These are phyloP conservation scores for Hippocampus mohnikei DNA, from an alignment of 2,113 vertebrate genomes.

Conservation along the genomic window DNA sequence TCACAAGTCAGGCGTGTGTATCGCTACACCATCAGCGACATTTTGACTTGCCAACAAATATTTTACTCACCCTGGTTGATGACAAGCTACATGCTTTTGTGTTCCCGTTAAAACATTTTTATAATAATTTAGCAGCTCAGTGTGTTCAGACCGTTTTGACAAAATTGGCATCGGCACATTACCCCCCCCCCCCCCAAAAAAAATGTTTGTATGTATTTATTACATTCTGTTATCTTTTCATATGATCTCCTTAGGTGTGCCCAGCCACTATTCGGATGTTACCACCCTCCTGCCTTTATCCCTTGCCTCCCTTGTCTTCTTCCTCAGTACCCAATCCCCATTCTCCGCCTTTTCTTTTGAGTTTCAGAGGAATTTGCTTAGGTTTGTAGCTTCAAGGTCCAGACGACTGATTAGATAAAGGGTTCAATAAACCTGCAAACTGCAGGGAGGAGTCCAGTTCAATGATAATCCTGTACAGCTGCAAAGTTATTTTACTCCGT, in stretches of 20 bases:
- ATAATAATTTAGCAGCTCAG: too few relatives aligned
- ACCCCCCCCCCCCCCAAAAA: too few relatives aligned
- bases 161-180: too few relatives aligned
- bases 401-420: constrained; percentile 63
- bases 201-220: too few relatives aligned
- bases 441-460: constrained; percentile 35
- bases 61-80: too few relatives aligned
- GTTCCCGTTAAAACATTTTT: too few relatives aligned
- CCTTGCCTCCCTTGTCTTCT: constrained; percentile 2
- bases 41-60: too few relatives aligned
- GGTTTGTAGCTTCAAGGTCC: constrained; percentile 64
- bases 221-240: neutral
- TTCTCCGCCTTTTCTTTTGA: neutral
- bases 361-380: constrained; percentile 42
- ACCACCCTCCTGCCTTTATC: neutral
- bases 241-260: neutral
- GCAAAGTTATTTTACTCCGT: neutral
- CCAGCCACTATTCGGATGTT: neutral
- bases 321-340: constrained; percentile 1
- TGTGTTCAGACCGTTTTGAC: too few relatives aligned
- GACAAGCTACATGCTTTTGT: too few relatives aligned
- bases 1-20: too few relatives aligned
- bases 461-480: constrained; percentile 39
- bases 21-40: too few relatives aligned
- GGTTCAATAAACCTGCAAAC: constrained; percentile 54